Evolutionary conservation across 2,888 invertebrate genomes (phyloP).

Genomic region (Tricholauxania praeusta): DNA sequence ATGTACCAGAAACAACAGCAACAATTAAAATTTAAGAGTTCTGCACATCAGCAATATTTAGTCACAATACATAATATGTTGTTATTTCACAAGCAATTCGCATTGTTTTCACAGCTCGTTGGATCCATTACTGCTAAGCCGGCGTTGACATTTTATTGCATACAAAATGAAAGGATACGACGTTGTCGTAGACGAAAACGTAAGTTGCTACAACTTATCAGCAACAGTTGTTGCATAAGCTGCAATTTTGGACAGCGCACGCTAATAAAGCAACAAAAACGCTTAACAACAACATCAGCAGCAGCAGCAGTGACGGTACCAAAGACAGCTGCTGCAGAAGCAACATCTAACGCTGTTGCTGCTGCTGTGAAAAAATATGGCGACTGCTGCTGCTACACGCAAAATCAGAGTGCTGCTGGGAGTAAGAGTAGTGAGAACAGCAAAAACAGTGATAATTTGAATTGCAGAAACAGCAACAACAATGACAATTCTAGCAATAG

Average conservation of each 20-base stretch:
- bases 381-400: too few relatives aligned
- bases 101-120: neutral
- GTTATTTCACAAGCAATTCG: conserved; percentile 1
- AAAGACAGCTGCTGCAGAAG: too few relatives aligned
- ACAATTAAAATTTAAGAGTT: neutral
- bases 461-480: neutral
- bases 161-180: conserved; percentile 7
- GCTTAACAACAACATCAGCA: neutral
- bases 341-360: neutral
- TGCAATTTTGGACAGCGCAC: neutral
- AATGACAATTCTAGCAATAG: neutral
- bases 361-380: too few relatives aligned
- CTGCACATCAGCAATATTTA: neutral
- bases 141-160: neutral
- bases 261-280: neutral
- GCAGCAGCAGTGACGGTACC: neutral
- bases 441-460: too few relatives aligned
- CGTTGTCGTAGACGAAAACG: neutral
- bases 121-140: neutral
- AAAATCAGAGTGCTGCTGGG: too few relatives aligned
- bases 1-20: conserved; percentile 19
- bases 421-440: too few relatives aligned
- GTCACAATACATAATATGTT: neutral
- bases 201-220: neutral
- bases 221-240: neutral